Evolutionary conservation across 2,888 invertebrate genomes (phyloP), one percentile per base, ranked within the genome.

Genomic region (Helleia helle): DNA sequence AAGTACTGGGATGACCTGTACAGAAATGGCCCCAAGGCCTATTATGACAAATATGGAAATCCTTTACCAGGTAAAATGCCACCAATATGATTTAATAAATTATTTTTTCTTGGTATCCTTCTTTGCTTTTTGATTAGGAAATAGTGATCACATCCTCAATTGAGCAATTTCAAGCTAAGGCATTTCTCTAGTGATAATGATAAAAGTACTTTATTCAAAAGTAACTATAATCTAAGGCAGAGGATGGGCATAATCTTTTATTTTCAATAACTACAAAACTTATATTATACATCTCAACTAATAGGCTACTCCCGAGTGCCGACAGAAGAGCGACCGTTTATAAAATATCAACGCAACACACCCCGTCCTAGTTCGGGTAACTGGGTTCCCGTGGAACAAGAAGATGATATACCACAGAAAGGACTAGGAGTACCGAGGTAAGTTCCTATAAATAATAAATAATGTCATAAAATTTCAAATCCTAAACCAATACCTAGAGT

Each of bases 1-100:
- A 67, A 63, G 36, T 86, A 86, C 48, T 86, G 86, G 86, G 80
- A 85, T 26, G 65, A 79, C 7, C 34, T 85, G 8, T 83, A 85
- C 54, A 66, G 64, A 6, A 66, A 83, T 50, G 85, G 85, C 46
- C 86, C 86, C 8, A 64, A 66, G 46, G 83, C 83, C 0, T 86
- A 80, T 48, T 85, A 85, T 28, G 85, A 86, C 55, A 74, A 71
- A 55, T 63, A 71, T 36, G 83, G 81, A 14, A 83, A 85, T 55
- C 85, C 86, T 4, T 55, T 84, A 30, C 85, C 85, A 62, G 85
- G 85, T 84, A 44, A 42, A 26, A 36, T 22, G 17, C 25, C 14
- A 13, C n/a, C n/a, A n/a, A n/a, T n/a, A n/a, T n/a, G n/a, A n/a
- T n/a, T n/a, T n/a, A n/a, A n/a, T n/a, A n/a, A n/a, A n/a, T n/a